Percentiles rank a stretch among this genome's conserved stretches.
phyloP scores from a whole-genome alignment of 2,888 invertebrate species.

The Drosophila ochracea region DNA sequence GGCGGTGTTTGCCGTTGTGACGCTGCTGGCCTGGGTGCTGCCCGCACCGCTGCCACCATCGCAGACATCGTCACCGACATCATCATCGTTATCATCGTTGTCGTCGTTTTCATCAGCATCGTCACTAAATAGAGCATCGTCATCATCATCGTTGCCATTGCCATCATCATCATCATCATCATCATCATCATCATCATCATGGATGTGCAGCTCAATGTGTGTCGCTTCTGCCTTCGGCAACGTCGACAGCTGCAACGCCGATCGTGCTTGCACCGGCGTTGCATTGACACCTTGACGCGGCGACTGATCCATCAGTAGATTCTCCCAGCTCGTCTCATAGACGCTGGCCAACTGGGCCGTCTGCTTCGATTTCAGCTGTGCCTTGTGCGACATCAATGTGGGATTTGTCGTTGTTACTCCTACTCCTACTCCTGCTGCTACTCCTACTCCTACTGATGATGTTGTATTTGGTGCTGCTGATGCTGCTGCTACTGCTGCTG shows the following conservation, averaged over 20 bases:
- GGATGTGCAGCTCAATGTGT: conserved; percentile 68
- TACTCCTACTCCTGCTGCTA: not conserved
- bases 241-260: not conserved
- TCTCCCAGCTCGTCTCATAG: conserved; percentile 86
- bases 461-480: conserved; percentile 12
- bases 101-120: conserved; percentile 54
- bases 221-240: not conserved
- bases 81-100: conserved; percentile 58
- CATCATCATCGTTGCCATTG: conserved; percentile 56
- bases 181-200: conserved; percentile 41
- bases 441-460: not conserved
- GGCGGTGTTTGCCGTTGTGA: conserved; percentile 32
- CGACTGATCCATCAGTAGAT: conserved; percentile 82
- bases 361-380: conserved; percentile 83
- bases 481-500: not conserved
- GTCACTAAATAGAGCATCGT: conserved; percentile 21
- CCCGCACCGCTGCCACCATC: conserved; percentile 49
- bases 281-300: conserved; percentile 45
- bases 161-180: conserved; percentile 34
- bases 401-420: conserved; percentile 11
- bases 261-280: conserved; percentile 14
- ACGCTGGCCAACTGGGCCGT: conserved; percentile 84
- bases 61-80: conserved; percentile 62
- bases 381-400: conserved; percentile 59
- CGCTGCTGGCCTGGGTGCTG: conserved; percentile 42